A percentile compares a stretch with the other conserved stretches of the same genome.
Evolutionary conservation across 2,888 invertebrate species (phyloP).

Genomic region (Onchidella celtica): DNA sequence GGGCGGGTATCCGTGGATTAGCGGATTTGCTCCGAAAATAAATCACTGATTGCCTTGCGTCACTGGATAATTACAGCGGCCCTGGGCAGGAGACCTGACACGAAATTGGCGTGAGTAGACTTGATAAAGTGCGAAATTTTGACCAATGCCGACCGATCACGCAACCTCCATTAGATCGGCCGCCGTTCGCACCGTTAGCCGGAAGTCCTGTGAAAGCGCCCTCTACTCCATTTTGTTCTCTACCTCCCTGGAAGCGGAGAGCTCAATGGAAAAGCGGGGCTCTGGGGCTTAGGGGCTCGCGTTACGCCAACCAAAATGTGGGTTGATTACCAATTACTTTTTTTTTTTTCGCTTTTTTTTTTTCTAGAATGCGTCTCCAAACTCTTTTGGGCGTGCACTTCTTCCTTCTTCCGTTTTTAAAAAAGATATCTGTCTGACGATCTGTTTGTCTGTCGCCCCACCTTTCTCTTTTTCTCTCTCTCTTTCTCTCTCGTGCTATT

Average conservation of each 20-base stretch:
- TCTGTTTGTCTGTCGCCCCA: too few species aligned
- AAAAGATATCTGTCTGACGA: too few species aligned
- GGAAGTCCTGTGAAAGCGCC: conserved; percentile 7
- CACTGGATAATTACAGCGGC: conserved; percentile 15
- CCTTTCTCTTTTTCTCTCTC: not conserved
- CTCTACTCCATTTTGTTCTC: conserved; percentile 13
- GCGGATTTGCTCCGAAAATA: conserved; percentile 11
- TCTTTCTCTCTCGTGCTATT: too few species aligned
- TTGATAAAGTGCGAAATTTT: conserved; percentile 34
- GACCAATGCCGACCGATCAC: conserved; percentile 42
- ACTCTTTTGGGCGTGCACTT: too few species aligned
- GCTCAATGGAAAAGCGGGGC: not conserved
- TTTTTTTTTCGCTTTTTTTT: too few species aligned
- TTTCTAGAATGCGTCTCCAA: too few species aligned
- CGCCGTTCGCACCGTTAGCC: conserved; percentile 27
- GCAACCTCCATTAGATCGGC: conserved; percentile 31
- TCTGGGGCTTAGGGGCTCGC: too few species aligned
- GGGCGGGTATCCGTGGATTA: not conserved
- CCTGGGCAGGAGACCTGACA: conserved; percentile 16
- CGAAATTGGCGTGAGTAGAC: conserved; percentile 39
- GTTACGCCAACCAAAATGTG: too few species aligned
- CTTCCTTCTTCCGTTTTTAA: too few species aligned
- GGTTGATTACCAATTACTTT: too few species aligned
- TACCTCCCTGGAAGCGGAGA: conserved; percentile 17
- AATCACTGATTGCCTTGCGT: conserved; percentile 38